A percentile compares a stretch with the other conserved stretches of the same genome.
Evolutionary conservation across 2,888 invertebrate species (phyloP).

Genomic region (Cecidostiba fungosa): DNA sequence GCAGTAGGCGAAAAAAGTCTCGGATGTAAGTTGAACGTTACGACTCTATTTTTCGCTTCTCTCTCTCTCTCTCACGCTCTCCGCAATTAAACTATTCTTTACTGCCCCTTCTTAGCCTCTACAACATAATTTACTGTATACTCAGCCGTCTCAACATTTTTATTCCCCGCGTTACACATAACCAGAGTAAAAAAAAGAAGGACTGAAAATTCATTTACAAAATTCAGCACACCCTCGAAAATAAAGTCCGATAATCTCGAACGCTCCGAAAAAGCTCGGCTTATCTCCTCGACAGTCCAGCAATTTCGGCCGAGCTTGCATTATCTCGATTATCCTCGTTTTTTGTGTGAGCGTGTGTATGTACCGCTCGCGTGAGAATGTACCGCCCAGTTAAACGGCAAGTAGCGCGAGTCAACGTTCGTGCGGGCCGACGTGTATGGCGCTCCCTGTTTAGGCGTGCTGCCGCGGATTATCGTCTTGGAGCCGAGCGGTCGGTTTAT

Average conservation of each 20-base stretch:
- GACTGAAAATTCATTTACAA: neutral
- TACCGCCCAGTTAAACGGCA: slow-evolving; percentile 43
- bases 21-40: slow-evolving; percentile 15
- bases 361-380: slow-evolving; percentile 7
- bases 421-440: neutral
- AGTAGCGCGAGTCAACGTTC: slow-evolving; percentile 51
- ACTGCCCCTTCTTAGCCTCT: neutral
- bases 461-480: slow-evolving; percentile 44
- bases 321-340: slow-evolving; percentile 50
- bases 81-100: neutral
- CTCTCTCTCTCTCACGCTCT: neutral
- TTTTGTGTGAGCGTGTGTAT: neutral
- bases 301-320: neutral
- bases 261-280: neutral
- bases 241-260: slow-evolving; percentile 4
- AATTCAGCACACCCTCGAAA: neutral
- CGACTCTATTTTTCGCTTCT: slow-evolving; percentile 2
- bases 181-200: neutral
- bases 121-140: neutral
- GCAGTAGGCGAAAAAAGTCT: neutral
- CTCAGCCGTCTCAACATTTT: neutral
- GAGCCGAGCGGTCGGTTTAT: slow-evolving; percentile 32
- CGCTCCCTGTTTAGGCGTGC: slow-evolving; percentile 37
- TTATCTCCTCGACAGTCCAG: slow-evolving; percentile 5
- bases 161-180: neutral